phyloP scores from a whole-genome alignment of 2,113 vertebrate species.

The Pelvicachromis taeniatus region DNA sequence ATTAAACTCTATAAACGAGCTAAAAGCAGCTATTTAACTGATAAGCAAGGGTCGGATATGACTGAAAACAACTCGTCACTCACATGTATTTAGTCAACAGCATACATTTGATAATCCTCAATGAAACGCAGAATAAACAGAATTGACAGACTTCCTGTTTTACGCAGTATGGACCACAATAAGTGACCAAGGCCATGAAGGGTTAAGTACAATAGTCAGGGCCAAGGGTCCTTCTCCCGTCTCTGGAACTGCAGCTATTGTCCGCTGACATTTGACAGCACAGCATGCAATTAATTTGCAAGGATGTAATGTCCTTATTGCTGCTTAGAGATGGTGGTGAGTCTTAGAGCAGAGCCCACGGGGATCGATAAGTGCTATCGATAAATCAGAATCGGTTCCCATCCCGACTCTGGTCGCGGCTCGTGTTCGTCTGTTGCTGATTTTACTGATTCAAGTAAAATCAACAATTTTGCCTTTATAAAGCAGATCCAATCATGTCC shows the following conservation, averaged over 20 bases:
- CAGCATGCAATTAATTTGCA: background rate
- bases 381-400: accelerated
- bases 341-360: background rate
- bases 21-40: background rate
- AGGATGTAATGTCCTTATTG: background rate
- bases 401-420: accelerated
- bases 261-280: background rate
- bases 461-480: accelerated
- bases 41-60: background rate
- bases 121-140: no score
- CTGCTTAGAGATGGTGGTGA: background rate
- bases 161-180: no score
- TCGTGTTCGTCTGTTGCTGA: accelerated
- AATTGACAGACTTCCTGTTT: no score
- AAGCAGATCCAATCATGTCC: no score
- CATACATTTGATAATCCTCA: accelerated
- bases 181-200: accelerated
- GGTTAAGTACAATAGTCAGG: background rate
- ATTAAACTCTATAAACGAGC: background rate
- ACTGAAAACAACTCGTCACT: background rate
- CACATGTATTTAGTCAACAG: background rate
- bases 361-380: background rate
- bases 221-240: accelerated
- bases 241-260: background rate
- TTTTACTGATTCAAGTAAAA: background rate